Evolutionary conservation across 2,113 vertebrate species (phyloP).

Genomic region (Mirounga angustirostris): DNA sequence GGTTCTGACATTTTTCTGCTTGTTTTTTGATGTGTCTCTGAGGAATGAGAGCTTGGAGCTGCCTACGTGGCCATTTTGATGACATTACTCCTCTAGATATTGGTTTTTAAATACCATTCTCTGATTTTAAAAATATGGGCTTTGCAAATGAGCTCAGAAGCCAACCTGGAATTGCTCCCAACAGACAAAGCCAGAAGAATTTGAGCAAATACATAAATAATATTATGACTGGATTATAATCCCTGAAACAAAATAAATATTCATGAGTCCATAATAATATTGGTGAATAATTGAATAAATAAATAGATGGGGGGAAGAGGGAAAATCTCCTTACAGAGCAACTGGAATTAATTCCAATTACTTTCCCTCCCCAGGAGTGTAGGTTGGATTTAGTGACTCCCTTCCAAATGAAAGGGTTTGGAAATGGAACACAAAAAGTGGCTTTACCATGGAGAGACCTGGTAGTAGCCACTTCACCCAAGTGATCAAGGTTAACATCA

Average conservation of each 20-base stretch:
- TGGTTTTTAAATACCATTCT: conserved; percentile 17
- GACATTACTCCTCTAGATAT: neutral
- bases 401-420: neutral
- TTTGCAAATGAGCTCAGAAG: neutral
- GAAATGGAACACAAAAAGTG: neutral
- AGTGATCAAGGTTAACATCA: neutral
- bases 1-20: neutral
- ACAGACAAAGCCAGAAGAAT: neutral
- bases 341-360: neutral
- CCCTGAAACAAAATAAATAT: neutral
- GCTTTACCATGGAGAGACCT: neutral
- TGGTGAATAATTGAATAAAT: neutral
- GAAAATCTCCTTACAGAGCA: neutral
- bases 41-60: neutral
- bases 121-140: neutral
- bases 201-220: neutral
- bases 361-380: neutral
- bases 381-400: neutral
- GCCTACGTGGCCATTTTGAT: neutral
- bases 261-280: neutral
- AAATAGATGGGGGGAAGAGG: neutral
- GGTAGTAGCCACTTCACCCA: neutral
- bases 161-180: neutral
- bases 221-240: neutral
- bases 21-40: neutral